Evolutionary conservation across 1,140 invertebrate species (phyloP).

Genomic region (Drosophila rhopaloa): DNA sequence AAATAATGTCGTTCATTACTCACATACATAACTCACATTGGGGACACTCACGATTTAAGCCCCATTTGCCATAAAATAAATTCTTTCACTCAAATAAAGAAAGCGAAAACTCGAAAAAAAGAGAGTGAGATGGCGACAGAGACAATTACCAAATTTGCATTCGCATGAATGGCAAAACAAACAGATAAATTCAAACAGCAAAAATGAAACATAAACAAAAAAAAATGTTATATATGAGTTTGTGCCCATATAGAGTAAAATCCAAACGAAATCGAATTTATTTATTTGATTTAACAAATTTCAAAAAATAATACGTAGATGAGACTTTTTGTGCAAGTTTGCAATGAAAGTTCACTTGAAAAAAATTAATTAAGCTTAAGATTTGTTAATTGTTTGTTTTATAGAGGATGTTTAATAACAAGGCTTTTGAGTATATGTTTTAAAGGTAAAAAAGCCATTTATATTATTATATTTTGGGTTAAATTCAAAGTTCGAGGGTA

Average conservation of each 20-base stretch:
- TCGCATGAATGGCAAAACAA: slow-evolving; percentile 74
- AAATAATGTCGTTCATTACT: slow-evolving; percentile 27
- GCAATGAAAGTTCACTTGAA: slow-evolving; percentile 54
- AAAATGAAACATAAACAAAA: slow-evolving; percentile 72
- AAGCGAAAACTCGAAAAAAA: slow-evolving; percentile 29
- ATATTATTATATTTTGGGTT: no score
- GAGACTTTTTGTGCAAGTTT: slow-evolving; percentile 60
- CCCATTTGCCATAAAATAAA: slow-evolving; percentile 65
- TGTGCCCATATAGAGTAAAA: slow-evolving; percentile 14
- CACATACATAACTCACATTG: slow-evolving; percentile 42
- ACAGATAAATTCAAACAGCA: slow-evolving; percentile 79
- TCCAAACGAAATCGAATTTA: slow-evolving; percentile 47
- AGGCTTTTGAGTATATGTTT: no score
- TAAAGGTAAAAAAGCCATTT: no score
- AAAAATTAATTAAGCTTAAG: slow-evolving; percentile 5
- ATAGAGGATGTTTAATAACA: no score
- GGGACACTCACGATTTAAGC: slow-evolving; percentile 47
- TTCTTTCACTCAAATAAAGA: slow-evolving; percentile 62
- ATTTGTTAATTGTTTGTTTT: no score
- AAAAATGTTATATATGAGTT: slow-evolving; percentile 13
- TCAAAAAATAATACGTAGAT: slow-evolving; percentile 74
- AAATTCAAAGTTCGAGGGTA: no score
- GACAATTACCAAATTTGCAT: slow-evolving; percentile 79
- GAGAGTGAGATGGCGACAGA: slow-evolving; percentile 18
- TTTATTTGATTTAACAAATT: slow-evolving; percentile 76